These are phyloP conservation scores for Irena cyanogastra DNA, from an alignment of 2,113 vertebrate species.

Conservation along the genomic window DNA sequence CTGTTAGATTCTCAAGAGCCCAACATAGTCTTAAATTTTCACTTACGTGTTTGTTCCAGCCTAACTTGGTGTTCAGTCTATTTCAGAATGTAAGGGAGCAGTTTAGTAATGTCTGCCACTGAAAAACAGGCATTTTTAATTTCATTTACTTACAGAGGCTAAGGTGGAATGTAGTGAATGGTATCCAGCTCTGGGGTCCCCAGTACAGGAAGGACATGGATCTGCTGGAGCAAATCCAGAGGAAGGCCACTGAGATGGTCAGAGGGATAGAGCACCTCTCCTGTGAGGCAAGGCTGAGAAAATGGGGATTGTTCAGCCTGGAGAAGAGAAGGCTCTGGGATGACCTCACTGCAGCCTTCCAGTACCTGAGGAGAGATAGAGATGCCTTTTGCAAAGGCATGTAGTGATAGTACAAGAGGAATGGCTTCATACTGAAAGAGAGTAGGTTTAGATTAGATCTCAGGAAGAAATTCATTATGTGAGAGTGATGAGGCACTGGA, in stretches of 20 bases:
- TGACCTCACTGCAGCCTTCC: background rate
- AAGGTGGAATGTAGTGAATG: background rate
- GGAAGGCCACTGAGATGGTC: background rate
- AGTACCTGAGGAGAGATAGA: background rate
- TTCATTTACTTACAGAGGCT: background rate
- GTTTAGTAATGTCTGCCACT: background rate
- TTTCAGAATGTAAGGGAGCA: background rate
- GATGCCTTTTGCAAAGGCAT: background rate
- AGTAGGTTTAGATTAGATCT: background rate
- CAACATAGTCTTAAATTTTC: background rate
- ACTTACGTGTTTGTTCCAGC: background rate
- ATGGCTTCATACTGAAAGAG: background rate
- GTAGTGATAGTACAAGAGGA: too few species aligned
- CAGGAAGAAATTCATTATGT: background rate
- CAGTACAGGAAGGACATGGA: rapidly evolving
- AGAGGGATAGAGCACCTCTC: background rate
- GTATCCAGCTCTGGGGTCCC: background rate
- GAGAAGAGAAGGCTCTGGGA: background rate
- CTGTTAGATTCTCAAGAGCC: background rate
- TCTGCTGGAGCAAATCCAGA: background rate
- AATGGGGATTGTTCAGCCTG: background rate
- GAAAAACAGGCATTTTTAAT: background rate
- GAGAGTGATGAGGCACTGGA: background rate
- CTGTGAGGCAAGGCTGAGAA: background rate
- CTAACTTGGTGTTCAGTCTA: background rate